Conservation (phyloP, 2,113 vertebrate genomes). For the Nerophis ophidion region DNA sequence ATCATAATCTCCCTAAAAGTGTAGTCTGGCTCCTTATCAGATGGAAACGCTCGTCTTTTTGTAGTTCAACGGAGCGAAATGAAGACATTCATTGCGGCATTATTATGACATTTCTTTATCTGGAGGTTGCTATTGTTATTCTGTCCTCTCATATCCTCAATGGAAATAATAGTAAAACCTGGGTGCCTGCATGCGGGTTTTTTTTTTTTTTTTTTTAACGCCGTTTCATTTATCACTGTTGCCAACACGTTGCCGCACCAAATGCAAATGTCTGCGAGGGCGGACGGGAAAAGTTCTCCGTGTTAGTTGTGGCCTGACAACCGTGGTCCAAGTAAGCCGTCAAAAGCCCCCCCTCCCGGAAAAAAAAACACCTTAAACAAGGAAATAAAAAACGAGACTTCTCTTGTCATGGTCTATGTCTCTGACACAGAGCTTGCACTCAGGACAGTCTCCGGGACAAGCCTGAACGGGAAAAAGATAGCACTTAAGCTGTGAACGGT, state of each 20-base stretch:
- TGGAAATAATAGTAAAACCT: not conserved
- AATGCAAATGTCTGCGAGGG: not conserved
- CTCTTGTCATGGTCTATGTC: constrained; percentile 6
- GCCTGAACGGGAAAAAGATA: not conserved
- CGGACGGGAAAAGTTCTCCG: not conserved
- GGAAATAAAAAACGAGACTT: not conserved
- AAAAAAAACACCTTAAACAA: not conserved
- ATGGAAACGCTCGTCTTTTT: not conserved
- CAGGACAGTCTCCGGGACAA: constrained; percentile 21
- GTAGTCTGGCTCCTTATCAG: not conserved
- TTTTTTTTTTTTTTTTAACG: too few species aligned
- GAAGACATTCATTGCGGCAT: not conserved
- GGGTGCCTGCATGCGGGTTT: too few species aligned
- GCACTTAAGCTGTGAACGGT: not conserved
- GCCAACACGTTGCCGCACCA: not conserved
- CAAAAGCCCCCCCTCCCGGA: not conserved
- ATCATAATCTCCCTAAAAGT: not conserved
- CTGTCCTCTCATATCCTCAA: not conserved
- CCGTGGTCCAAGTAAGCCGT: not conserved
- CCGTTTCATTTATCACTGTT: too few species aligned
- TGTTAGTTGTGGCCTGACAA: not conserved
- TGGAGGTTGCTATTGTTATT: not conserved
- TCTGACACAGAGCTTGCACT: constrained; percentile 10
- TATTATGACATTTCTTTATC: not conserved
- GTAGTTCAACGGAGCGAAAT: not conserved